Percentiles rank a stretch among this genome's conserved stretches.
These are phyloP conservation scores for Coreius guichenoti DNA, from an alignment of 2,797 vertebrate species.

Conservation along the genomic window DNA sequence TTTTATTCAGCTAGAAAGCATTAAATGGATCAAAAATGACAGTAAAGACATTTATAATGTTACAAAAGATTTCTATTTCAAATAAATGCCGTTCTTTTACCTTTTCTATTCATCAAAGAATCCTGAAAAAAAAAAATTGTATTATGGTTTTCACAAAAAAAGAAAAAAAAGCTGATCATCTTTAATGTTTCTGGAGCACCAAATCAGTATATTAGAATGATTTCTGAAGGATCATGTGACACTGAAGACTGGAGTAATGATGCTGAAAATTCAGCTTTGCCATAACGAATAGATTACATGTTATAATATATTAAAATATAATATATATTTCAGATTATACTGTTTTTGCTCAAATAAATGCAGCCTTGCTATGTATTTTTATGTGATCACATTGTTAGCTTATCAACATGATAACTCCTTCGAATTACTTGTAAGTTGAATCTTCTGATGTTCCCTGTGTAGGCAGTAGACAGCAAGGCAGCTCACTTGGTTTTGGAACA, in stretches of 20 bases:
- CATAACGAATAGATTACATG: neutral
- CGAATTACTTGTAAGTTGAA: neutral
- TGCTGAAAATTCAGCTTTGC: neutral
- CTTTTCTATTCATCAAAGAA: neutral
- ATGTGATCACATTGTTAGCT: neutral
- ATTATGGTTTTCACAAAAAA: neutral
- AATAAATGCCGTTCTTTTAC: neutral
- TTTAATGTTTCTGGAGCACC: neutral
- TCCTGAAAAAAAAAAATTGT: neutral
- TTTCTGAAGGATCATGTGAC: neutral
- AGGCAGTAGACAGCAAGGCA: constrained; percentile 20
- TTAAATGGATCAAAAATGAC: constrained; percentile 1
- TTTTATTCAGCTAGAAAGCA: neutral
- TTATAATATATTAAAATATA: neutral
- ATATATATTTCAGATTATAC: neutral
- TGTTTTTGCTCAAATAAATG: neutral
- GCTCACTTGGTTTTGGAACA: constrained; percentile 3
- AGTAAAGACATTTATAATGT: neutral
- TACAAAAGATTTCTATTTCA: neutral
- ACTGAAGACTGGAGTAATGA: neutral
- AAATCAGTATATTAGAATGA: neutral
- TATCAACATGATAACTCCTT: neutral
- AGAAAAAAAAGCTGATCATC: neutral
- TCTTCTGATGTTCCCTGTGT: constrained; percentile 25
- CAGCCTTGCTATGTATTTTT: neutral